Conservation (phyloP, 2,113 vertebrate genomes). For the Jaculus jaculus region DNA sequence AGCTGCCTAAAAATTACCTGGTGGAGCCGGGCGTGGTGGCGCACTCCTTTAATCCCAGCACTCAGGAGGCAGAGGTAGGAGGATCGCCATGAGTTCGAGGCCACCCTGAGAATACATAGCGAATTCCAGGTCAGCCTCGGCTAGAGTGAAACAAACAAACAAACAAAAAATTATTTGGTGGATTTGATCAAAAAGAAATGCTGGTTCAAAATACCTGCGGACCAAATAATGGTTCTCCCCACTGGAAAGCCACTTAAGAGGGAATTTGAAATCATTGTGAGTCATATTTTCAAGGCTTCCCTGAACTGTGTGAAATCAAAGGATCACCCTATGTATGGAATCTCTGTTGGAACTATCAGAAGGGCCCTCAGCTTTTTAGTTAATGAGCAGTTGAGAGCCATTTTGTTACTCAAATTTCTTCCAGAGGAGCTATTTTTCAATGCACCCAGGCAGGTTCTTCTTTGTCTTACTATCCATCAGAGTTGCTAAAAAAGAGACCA, state of each 20-base stretch:
- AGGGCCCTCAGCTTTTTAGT: background rate
- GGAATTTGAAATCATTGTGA: slow-evolving; percentile 2
- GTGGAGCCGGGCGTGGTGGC: too few species aligned
- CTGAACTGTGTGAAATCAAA: background rate
- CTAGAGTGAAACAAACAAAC: too few species aligned
- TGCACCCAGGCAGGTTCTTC: background rate
- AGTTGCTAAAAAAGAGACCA: background rate
- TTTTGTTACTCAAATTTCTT: slow-evolving; percentile 5
- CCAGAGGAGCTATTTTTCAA: background rate
- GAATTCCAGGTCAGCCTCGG: too few species aligned
- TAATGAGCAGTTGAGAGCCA: background rate
- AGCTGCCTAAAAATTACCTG: slow-evolving; percentile 14
- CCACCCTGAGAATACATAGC: too few species aligned
- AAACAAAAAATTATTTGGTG: background rate
- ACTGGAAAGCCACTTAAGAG: background rate
- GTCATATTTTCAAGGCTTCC: background rate
- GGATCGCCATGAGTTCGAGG: too few species aligned
- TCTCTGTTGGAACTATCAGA: background rate
- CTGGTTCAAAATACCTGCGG: slow-evolving; percentile 29
- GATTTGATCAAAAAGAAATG: slow-evolving; percentile 42
- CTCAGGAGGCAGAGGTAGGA: too few species aligned
- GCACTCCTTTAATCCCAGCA: too few species aligned
- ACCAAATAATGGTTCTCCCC: background rate
- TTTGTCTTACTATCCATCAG: background rate
- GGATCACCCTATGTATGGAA: background rate